Conservation (phyloP, 2,888 invertebrate species). For the Metellina segmentata region DNA sequence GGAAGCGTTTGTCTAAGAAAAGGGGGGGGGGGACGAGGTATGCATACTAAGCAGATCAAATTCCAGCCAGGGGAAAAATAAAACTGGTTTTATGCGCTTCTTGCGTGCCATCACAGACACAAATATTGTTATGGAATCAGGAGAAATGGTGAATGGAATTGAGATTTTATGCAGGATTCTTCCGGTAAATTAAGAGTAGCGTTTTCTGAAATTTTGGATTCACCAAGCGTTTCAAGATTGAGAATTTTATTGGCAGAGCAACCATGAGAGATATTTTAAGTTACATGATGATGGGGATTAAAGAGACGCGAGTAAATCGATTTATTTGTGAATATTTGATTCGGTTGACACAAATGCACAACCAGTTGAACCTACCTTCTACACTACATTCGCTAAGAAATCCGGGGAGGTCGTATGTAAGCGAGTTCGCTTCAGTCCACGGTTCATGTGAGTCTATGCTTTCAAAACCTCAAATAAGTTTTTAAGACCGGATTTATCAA, state of each 20-base stretch:
- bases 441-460: too few species aligned
- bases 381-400: too few species aligned
- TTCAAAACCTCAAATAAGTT: too few species aligned
- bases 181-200: neutral
- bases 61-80: neutral
- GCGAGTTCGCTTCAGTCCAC: too few species aligned
- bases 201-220: neutral
- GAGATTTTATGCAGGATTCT: neutral
- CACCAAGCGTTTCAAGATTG: neutral
- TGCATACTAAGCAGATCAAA: neutral
- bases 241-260: neutral
- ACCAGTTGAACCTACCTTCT: too few species aligned
- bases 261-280: neutral
- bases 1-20: too few species aligned
- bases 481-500: too few species aligned
- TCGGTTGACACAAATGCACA: too few species aligned
- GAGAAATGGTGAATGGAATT: neutral
- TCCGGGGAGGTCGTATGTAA: too few species aligned
- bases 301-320: too few species aligned
- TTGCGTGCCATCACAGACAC: neutral
- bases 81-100: slow-evolving; percentile 26
- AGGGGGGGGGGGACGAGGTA: neutral
- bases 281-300: too few species aligned
- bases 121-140: neutral
- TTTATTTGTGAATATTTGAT: too few species aligned